These are phyloP conservation scores for Cecidostiba fungosa DNA, from an alignment of 2,888 invertebrate species.

Conservation along the genomic window DNA sequence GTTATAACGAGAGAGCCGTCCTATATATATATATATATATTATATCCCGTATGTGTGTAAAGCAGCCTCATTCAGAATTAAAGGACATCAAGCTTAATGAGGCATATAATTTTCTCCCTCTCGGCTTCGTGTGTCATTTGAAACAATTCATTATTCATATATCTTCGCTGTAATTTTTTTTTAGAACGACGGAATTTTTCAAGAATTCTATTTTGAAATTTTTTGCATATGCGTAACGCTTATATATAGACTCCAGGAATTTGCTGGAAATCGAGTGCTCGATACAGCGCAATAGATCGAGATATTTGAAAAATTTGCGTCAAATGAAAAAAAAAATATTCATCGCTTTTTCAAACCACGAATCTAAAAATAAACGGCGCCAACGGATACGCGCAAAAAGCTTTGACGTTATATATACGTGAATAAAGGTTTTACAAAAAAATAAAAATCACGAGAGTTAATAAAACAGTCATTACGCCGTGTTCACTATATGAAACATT, in stretches of 20 bases:
- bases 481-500: constrained; percentile 17
- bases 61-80: neutral
- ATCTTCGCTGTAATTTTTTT: neutral
- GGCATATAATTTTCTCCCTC: neutral
- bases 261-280: neutral
- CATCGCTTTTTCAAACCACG: neutral
- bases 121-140: neutral
- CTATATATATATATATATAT: neutral
- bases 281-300: neutral
- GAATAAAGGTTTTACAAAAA: neutral
- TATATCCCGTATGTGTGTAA: neutral
- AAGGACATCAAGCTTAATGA: neutral
- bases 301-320: neutral
- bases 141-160: neutral
- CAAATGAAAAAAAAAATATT: neutral
- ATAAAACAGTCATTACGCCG: neutral
- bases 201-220: neutral
- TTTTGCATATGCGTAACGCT: neutral
- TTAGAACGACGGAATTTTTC: neutral
- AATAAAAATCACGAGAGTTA: neutral
- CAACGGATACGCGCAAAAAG: neutral
- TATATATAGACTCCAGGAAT: neutral
- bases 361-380: neutral
- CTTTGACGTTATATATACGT: neutral
- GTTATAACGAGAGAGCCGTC: neutral